Evolutionary conservation across 2,888 invertebrate species (phyloP).

Genomic region (Chrysolina oricalcia): DNA sequence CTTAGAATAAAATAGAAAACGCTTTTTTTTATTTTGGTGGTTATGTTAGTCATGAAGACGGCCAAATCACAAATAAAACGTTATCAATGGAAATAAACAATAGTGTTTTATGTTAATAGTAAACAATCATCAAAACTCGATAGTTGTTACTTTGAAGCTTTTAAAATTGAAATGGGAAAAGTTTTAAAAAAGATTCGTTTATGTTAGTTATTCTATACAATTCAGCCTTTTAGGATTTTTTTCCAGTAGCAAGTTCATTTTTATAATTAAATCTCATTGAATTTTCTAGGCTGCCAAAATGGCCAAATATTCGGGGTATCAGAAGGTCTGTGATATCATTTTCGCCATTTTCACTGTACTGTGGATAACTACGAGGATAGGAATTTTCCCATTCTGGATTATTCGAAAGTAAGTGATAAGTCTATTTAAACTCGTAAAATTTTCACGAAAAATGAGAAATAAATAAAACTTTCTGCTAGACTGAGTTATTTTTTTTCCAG

Average conservation of each 20-base stretch:
- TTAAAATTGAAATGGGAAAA: too few relatives aligned
- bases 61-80: too few relatives aligned
- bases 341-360: conserved; percentile 92
- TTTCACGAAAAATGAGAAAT: conserved; percentile 22
- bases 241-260: background rate
- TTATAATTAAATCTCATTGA: background rate
- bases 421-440: conserved; percentile 29
- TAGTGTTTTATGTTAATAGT: too few relatives aligned
- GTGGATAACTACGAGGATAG: conserved; percentile 93
- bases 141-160: too few relatives aligned
- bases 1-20: too few relatives aligned
- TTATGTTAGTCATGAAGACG: too few relatives aligned
- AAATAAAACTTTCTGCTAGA: too few relatives aligned
- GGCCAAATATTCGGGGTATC: conserved; percentile 93
- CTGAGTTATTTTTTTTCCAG: too few relatives aligned
- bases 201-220: background rate
- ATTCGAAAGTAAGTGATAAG: conserved; percentile 80
- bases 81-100: too few relatives aligned
- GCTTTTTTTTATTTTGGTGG: too few relatives aligned
- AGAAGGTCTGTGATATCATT: conserved; percentile 88
- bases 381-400: conserved; percentile 92
- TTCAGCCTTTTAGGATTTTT: background rate
- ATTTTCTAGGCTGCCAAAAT: conserved; percentile 89
- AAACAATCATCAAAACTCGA: too few relatives aligned
- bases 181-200: too few relatives aligned